A percentile compares a stretch with the other conserved stretches of the same genome.
These are phyloP conservation scores for Amblyornis subalaris DNA, from an alignment of 2,113 vertebrate species.

Conservation along the genomic window DNA sequence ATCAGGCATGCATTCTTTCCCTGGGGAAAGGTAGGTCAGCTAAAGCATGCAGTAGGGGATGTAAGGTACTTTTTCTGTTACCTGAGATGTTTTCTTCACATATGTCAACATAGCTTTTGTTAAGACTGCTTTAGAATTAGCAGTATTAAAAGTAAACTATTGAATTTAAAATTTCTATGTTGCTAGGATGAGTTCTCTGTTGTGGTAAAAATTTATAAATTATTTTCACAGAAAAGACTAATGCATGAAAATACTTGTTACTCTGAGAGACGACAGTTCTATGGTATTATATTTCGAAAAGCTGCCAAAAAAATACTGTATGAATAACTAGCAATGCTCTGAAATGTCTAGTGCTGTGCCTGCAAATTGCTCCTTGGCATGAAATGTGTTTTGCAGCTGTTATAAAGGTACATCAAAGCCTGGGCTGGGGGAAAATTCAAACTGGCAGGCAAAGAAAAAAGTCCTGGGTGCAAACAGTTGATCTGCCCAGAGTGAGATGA, in stretches of 20 bases:
- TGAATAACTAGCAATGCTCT: conserved; percentile 52
- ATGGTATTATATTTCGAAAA: conserved; percentile 33
- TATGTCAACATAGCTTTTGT: not conserved
- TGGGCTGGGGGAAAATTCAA: conserved; percentile 33
- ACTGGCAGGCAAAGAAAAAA: conserved; percentile 33
- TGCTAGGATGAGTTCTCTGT: conserved; percentile 14
- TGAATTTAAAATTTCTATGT: not conserved
- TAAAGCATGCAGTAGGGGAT: not conserved
- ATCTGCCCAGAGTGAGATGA: conserved; percentile 38
- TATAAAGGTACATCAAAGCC: conserved; percentile 59
- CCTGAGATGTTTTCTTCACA: not conserved
- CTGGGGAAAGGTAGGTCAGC: conserved; percentile 12
- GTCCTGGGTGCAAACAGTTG: conserved; percentile 39
- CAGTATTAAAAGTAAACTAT: not conserved
- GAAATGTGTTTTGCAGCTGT: conserved; percentile 61
- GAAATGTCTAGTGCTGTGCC: conserved; percentile 51
- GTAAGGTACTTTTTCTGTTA: not conserved
- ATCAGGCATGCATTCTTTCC: not conserved
- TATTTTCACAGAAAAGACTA: conserved; percentile 47
- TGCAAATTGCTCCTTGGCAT: conserved; percentile 62
- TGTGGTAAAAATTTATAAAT: conserved; percentile 38
- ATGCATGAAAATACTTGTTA: conserved; percentile 55
- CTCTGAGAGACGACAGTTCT: conserved; percentile 33
- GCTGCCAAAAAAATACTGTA: conserved; percentile 46
- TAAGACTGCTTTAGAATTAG: conserved; percentile 14